Conservation (phyloP, 1,140 invertebrate species). For the Heterodera schachtii region DNA sequence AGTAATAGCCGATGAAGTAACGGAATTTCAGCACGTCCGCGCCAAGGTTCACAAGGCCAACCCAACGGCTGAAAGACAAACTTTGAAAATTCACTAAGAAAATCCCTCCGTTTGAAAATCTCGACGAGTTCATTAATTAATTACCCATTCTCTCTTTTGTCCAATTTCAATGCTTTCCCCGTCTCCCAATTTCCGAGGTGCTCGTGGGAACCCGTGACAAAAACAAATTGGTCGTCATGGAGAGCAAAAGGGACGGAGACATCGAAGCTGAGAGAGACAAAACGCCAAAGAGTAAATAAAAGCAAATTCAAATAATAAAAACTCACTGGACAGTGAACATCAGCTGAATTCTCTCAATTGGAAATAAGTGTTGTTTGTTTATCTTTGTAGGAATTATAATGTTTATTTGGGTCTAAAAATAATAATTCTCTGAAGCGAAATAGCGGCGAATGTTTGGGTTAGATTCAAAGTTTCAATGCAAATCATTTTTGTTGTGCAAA, state of each 20-base stretch:
- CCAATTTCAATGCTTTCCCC: constrained; percentile 36
- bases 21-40: constrained; percentile 60
- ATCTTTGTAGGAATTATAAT: no score
- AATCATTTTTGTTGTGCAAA: no score
- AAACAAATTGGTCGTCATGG: constrained; percentile 54
- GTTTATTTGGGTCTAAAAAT: no score
- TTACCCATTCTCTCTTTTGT: constrained; percentile 46
- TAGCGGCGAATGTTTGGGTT: no score
- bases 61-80: constrained; percentile 43
- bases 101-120: background rate
- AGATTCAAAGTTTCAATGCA: no score
- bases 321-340: constrained; percentile 3
- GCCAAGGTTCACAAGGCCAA: constrained; percentile 44
- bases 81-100: background rate
- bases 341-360: background rate
- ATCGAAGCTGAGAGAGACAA: constrained; percentile 57
- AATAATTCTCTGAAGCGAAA: no score
- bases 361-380: no score
- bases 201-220: constrained; percentile 56
- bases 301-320: background rate
- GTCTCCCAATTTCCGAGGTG: constrained; percentile 50
- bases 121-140: background rate
- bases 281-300: background rate
- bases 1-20: constrained; percentile 64
- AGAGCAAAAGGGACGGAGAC: constrained; percentile 47